Evolutionary conservation across 2,113 vertebrate genomes (phyloP).

Genomic region (Callorhinus ursinus): DNA sequence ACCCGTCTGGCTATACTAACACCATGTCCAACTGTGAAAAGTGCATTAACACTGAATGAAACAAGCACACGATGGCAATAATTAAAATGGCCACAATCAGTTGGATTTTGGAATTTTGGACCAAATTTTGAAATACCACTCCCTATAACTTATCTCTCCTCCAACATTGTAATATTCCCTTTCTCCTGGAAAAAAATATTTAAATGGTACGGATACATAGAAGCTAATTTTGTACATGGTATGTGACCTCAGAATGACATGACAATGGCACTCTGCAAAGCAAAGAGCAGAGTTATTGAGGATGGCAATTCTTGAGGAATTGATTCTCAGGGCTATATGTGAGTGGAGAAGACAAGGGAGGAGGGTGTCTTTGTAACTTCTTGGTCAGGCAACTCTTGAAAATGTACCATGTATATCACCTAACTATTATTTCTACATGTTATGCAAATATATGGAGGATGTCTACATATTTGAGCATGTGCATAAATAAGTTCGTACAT

Average conservation of each 20-base stretch:
- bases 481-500: conserved; percentile 59
- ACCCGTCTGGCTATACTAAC: conserved; percentile 89
- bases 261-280: conserved; percentile 56
- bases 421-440: conserved; percentile 40
- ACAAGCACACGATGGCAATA: conserved; percentile 83
- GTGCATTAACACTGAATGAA: conserved; percentile 91
- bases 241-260: conserved; percentile 74
- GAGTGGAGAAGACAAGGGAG: background rate
- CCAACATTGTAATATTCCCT: conserved; percentile 64
- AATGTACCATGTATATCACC: conserved; percentile 54
- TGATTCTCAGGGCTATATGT: background rate
- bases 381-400: conserved; percentile 73
- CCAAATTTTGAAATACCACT: conserved; percentile 72
- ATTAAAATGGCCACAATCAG: conserved; percentile 85
- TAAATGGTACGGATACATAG: conserved; percentile 72
- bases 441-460: conserved; percentile 53
- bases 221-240: conserved; percentile 78
- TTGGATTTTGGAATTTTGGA: conserved; percentile 61
- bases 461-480: conserved; percentile 60
- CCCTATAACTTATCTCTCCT: conserved; percentile 65
- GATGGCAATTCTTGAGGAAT: conserved; percentile 23
- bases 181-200: conserved; percentile 68
- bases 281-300: conserved; percentile 56
- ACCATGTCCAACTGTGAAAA: conserved; percentile 88
- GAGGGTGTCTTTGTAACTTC: conserved; percentile 64